These are phyloP conservation scores for Anabacerthia variegaticeps DNA, from an alignment of 2,797 vertebrate genomes.

Conservation along the genomic window DNA sequence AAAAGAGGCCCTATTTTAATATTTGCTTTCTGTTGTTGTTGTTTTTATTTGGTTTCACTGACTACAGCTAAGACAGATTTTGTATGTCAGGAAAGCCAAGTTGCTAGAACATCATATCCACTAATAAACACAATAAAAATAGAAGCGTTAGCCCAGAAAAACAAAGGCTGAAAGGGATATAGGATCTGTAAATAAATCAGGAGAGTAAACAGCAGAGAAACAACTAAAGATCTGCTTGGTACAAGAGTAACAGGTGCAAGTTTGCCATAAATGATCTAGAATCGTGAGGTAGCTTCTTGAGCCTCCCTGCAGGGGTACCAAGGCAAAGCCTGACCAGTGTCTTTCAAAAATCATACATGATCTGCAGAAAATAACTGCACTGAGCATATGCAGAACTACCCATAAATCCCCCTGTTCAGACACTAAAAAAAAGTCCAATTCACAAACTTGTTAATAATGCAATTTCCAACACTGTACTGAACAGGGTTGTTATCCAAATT, in stretches of 20 bases:
- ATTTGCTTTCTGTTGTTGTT: not conserved
- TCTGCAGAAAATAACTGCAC: not conserved
- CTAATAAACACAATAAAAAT: constrained; percentile 55
- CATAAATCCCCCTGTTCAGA: not conserved
- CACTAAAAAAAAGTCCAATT: not conserved
- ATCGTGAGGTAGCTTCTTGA: not conserved
- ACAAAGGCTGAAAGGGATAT: constrained; percentile 34
- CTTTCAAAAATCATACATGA: not conserved
- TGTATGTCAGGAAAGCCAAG: constrained; percentile 35
- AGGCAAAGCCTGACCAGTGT: not conserved
- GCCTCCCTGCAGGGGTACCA: not conserved
- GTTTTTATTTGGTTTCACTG: not conserved
- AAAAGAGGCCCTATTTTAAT: not conserved
- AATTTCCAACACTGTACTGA: not conserved
- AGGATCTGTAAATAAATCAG: constrained; percentile 40
- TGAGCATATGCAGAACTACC: not conserved
- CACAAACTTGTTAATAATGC: not conserved
- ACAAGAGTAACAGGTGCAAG: not conserved
- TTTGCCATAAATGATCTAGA: not conserved
- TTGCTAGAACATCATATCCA: not conserved
- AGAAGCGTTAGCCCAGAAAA: constrained; percentile 56
- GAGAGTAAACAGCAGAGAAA: constrained; percentile 19
- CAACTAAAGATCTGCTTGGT: not conserved
- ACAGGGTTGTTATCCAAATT: not conserved
- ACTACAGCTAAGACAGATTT: not conserved